Conservation (phyloP, 37 sponge, comb jelly and placozoan genomes). For the Eunapius fragilis region DNA sequence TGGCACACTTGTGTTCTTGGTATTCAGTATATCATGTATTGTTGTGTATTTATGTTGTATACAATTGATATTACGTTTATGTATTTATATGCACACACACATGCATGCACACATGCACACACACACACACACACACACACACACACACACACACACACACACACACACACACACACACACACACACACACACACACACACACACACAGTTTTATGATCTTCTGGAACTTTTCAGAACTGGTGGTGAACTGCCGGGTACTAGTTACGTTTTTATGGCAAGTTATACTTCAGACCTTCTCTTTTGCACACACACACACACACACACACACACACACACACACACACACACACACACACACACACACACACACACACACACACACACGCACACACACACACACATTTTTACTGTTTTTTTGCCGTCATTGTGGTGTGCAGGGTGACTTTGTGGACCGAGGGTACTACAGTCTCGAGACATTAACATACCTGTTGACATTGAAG, state of each 20-base stretch:
- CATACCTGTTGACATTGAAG: constrained; percentile 88
- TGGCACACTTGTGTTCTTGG: no score
- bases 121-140: not conserved
- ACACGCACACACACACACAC: not conserved
- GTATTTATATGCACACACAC: not conserved
- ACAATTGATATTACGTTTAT: not conserved
- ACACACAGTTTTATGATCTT: constrained; percentile 90
- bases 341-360: not conserved
- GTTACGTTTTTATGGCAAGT: constrained; percentile 96
- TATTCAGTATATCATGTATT: no score
- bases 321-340: not conserved
- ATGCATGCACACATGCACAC: not conserved
- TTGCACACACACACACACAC: not conserved
- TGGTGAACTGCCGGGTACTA: constrained; percentile 85
- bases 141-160: not conserved
- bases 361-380: not conserved
- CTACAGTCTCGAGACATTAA: constrained; percentile 97
- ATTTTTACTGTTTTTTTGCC: not conserved
- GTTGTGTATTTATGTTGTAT: not conserved
- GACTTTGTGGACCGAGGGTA: constrained; percentile 99
- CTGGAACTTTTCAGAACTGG: constrained; percentile 92
- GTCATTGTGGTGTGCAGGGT: constrained; percentile 64
- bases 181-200: not conserved
- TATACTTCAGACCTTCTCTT: not conserved
- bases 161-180: not conserved